Percentiles rank a stretch among this genome's conserved stretches.
Conservation (phyloP, 2,888 invertebrate species). For the Elaeidobius kamerunicus region DNA sequence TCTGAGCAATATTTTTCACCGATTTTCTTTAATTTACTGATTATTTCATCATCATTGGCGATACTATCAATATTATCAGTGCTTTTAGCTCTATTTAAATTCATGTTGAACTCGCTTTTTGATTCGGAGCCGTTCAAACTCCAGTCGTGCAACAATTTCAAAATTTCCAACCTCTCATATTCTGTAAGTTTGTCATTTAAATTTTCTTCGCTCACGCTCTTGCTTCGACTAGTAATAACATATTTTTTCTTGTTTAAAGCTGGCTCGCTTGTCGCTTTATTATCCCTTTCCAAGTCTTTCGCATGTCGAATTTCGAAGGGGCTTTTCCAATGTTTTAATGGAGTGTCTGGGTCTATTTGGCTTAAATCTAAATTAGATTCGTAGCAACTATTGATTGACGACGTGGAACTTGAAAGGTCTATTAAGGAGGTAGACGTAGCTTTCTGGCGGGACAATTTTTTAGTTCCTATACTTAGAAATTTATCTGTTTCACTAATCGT, state of each 20-base stretch:
- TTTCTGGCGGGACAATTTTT: conserved; percentile 39
- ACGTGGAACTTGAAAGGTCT: conserved; percentile 49
- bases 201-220: conserved; percentile 44
- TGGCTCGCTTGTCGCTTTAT: conserved; percentile 46
- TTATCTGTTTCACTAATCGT: conserved; percentile 41
- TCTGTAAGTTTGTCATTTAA: conserved; percentile 46
- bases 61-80: conserved; percentile 25
- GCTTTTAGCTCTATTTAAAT: conserved; percentile 26
- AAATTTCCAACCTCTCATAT: conserved; percentile 47
- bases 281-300: conserved; percentile 66
- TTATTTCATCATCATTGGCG: conserved; percentile 29
- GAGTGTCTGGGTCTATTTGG: conserved; percentile 43
- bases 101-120: conserved; percentile 41
- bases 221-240: conserved; percentile 37
- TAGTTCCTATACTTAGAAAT: conserved; percentile 42
- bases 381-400: conserved; percentile 47
- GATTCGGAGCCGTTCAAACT: conserved; percentile 47
- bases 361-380: conserved; percentile 49
- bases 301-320: conserved; percentile 67
- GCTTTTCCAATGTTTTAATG: conserved; percentile 57
- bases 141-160: conserved; percentile 49
- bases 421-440: conserved; percentile 45
- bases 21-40: conserved; percentile 32
- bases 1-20: conserved; percentile 42
- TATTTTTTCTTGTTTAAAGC: conserved; percentile 38